Percentiles rank a stretch among this genome's conserved stretches.
Conservation (phyloP, 2,113 vertebrate genomes). For the Struthio camelus region DNA sequence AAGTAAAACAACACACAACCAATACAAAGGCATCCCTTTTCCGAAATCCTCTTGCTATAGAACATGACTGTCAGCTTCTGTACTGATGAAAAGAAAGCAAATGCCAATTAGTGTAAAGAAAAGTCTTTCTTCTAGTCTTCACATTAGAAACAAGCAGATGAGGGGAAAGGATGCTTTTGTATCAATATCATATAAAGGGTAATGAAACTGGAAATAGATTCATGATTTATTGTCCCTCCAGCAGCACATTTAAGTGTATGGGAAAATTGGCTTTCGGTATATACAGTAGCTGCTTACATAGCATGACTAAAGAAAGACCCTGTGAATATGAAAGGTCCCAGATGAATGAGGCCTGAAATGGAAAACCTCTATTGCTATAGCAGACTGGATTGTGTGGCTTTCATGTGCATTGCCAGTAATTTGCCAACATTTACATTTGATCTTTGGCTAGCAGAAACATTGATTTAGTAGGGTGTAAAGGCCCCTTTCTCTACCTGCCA, state of each 20-base stretch:
- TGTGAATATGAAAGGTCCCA: slow-evolving; percentile 36
- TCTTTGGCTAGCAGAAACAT: slow-evolving; percentile 39
- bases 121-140: slow-evolving; percentile 31
- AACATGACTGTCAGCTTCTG: neutral
- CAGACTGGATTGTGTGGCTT: neutral
- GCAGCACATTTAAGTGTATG: slow-evolving; percentile 24
- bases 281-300: slow-evolving; percentile 59
- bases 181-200: slow-evolving; percentile 61
- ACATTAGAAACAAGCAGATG: slow-evolving; percentile 49
- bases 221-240: slow-evolving; percentile 62
- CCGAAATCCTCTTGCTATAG: neutral
- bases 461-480: slow-evolving; percentile 26
- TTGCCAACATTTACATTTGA: slow-evolving; percentile 10
- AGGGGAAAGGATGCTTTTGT: slow-evolving; percentile 27
- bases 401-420: neutral
- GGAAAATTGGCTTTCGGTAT: slow-evolving; percentile 57
- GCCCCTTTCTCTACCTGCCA: slow-evolving; percentile 4
- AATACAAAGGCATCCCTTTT: neutral
- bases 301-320: slow-evolving; percentile 62
- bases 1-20: neutral
- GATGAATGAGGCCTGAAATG: slow-evolving; percentile 62
- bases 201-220: slow-evolving; percentile 71
- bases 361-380: slow-evolving; percentile 40
- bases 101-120: neutral
- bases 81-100: slow-evolving; percentile 30